Evolutionary conservation across 2,113 vertebrate species (phyloP).

Genomic region (Sisor rabdophorus): DNA sequence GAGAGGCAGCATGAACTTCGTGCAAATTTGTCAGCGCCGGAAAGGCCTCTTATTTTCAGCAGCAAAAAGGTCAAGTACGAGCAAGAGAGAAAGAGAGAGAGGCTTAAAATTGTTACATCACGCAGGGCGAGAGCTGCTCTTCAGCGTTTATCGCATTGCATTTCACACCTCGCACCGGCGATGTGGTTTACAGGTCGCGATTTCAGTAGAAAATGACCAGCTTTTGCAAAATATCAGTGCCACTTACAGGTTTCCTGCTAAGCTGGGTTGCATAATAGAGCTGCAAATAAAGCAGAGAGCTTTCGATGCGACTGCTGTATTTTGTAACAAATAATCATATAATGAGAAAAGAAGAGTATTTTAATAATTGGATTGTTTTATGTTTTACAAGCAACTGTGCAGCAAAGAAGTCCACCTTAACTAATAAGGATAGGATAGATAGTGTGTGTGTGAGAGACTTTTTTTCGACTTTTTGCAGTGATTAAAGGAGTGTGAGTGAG

Average conservation of each 20-base stretch:
- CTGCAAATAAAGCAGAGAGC: not conserved
- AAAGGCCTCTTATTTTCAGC: conserved; percentile 24
- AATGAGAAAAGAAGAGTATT: too few relatives aligned
- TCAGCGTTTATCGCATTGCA: not conserved
- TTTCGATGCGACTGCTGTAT: too few relatives aligned
- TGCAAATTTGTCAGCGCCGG: conserved; percentile 31
- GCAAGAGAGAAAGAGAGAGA: not conserved
- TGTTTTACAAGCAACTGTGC: too few relatives aligned
- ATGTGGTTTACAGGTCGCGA: conserved; percentile 13
- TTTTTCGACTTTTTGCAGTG: too few relatives aligned
- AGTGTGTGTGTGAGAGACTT: too few relatives aligned
- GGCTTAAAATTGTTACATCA: conserved; percentile 18
- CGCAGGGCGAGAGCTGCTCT: not conserved
- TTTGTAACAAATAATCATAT: too few relatives aligned
- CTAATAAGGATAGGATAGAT: too few relatives aligned
- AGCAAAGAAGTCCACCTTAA: not conserved
- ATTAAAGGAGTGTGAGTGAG: too few relatives aligned
- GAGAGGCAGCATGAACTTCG: conserved; percentile 19
- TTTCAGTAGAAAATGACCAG: conserved; percentile 30
- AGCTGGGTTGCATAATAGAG: not conserved
- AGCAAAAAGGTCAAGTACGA: conserved; percentile 8
- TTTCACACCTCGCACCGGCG: conserved; percentile 11
- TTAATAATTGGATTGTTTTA: not conserved
- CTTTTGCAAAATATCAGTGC: conserved; percentile 24
- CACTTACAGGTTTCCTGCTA: not conserved